Percentiles rank a stretch among this genome's conserved stretches.
Evolutionary conservation across 2,797 vertebrate species (phyloP).

Genomic region (Hyperoplus immaculatus): DNA sequence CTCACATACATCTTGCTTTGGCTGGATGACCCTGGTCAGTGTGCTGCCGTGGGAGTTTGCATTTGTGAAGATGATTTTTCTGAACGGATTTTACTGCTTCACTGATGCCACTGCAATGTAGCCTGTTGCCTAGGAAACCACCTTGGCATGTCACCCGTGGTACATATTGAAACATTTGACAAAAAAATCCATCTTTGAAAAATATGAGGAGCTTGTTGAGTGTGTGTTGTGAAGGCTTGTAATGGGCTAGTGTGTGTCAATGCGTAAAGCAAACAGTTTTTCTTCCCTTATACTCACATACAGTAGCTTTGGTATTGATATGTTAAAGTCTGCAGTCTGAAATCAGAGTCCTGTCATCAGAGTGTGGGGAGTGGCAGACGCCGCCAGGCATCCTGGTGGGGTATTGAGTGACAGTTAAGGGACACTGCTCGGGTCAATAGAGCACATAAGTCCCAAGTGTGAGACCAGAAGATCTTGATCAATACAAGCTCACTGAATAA

Average conservation of each 20-base stretch:
- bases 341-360: conserved; percentile 36
- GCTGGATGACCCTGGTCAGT: conserved; percentile 31
- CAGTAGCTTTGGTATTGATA: conserved; percentile 47
- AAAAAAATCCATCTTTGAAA: conserved; percentile 38
- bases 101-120: conserved; percentile 46
- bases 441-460: conserved; percentile 9
- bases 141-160: conserved; percentile 59
- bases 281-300: conserved; percentile 25
- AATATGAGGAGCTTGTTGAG: conserved; percentile 6
- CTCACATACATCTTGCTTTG: conserved; percentile 33
- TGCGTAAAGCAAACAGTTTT: neutral
- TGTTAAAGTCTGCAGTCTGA: conserved; percentile 16
- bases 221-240: neutral
- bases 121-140: conserved; percentile 80
- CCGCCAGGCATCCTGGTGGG: conserved; percentile 21
- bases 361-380: conserved; percentile 19
- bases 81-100: conserved; percentile 51
- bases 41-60: conserved; percentile 23
- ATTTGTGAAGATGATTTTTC: conserved; percentile 38
- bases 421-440: conserved; percentile 36
- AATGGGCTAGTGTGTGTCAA: too few species aligned
- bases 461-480: conserved; percentile 14
- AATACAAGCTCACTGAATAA: neutral
- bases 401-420: conserved; percentile 44
- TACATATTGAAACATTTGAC: conserved; percentile 22